phyloP scores from a whole-genome alignment of 2,888 invertebrate genomes.

The Drosophila imparisetae region DNA sequence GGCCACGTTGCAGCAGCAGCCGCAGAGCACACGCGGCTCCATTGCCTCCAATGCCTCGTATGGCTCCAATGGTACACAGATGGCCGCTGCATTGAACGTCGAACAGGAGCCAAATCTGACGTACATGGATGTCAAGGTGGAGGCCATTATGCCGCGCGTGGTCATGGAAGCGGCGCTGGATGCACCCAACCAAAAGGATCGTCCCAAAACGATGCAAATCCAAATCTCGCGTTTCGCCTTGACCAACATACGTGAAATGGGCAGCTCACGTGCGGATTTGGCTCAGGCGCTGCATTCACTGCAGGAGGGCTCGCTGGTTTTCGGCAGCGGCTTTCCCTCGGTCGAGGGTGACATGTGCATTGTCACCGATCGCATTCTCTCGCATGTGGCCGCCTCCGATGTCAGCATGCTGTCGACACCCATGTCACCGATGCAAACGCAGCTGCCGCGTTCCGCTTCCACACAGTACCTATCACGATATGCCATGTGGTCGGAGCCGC shows the following conservation, averaged over 20 bases:
- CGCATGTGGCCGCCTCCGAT: slow-evolving; percentile 88
- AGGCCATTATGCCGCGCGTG: slow-evolving; percentile 95
- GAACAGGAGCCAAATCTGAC: slow-evolving; percentile 82
- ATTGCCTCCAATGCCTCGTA: slow-evolving; percentile 58
- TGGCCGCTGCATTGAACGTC: slow-evolving; percentile 55
- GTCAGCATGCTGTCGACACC: slow-evolving; percentile 67
- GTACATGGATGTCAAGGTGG: slow-evolving; percentile 94
- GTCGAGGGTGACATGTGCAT: slow-evolving; percentile 89
- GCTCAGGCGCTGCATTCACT: slow-evolving; percentile 92
- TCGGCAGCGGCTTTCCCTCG: slow-evolving; percentile 92
- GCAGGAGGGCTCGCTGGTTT: slow-evolving; percentile 90
- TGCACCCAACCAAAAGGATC: slow-evolving; percentile 92
- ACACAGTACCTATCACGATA: slow-evolving; percentile 84
- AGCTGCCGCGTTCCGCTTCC: slow-evolving; percentile 78
- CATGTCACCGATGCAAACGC: slow-evolving; percentile 67
- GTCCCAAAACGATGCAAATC: slow-evolving; percentile 93
- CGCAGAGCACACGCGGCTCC: slow-evolving; percentile 53
- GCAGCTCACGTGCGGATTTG: slow-evolving; percentile 90
- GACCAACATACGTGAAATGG: slow-evolving; percentile 88
- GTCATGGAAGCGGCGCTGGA: slow-evolving; percentile 89
- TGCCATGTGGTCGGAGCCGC: slow-evolving; percentile 92
- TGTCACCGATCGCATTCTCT: slow-evolving; percentile 92
- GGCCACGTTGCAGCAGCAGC: slow-evolving; percentile 51
- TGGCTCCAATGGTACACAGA: slow-evolving; percentile 76
- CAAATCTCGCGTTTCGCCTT: slow-evolving; percentile 86